Base-by-base conservation (phyloP, 1,140 invertebrate species). In the Aphis craccivora region DNA sequence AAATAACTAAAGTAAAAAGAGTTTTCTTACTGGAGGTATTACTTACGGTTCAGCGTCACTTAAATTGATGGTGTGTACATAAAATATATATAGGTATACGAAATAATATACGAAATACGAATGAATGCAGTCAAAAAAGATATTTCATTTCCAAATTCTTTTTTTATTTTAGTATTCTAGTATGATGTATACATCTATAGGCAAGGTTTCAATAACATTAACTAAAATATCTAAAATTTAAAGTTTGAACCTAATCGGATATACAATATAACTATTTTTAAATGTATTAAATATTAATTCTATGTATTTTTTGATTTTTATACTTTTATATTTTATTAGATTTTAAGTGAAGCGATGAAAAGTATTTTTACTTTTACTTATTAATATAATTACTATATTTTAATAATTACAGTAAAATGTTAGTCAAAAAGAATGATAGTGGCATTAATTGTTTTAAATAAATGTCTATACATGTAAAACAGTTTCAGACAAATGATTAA, bases 1-100 rank as follows among this genome's bases (percentile, higher is more conserved):
- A 89, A 89, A 89, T 51, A 18, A 43, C 43, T 45, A 89, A 90
- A 90, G 60, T 90, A 90, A 90, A 90, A 90, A 55, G 51, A 90
- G 89, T 90, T 90, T 90, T 90, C 89, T 90, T 90, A 90, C 88
- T 55, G 89, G 22, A 90, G 53, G 53, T 90, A 90, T 90, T 90
- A 90, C 89, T 90, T 90, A 90, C 89, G 89, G 53, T 90, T 90
- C 89, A 90, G 53, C 37, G 53, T 90, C 89, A 90, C 89, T 90
- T 90, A 90, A 90, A 90, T 90, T 90, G 53, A 90, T 90, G 89
- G 89, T 48, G n/a, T n/a, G 20, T 30, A n/a, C 30, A 88, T 43
- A 37, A 84, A 14, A 84, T 30, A 84, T 60, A 55, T 55, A 89
- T 60, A 90, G 40, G n/a, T 45, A 60, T 60, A 22, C 18, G 67